Evolutionary conservation across 2,888 invertebrate genomes (phyloP).

Genomic region (Cotesia congregata): DNA sequence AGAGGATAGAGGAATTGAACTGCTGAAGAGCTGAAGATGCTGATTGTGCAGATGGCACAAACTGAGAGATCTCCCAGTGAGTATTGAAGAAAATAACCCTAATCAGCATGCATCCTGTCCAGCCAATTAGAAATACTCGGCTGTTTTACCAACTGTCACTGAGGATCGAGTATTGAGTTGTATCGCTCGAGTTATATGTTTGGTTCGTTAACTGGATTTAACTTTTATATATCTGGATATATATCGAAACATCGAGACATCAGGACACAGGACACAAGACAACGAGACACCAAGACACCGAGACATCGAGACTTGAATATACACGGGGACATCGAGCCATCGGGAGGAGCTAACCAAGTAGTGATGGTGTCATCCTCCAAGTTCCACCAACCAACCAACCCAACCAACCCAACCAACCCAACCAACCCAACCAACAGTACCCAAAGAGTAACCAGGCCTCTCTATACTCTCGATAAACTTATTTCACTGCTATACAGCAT

Average conservation of each 20-base stretch:
- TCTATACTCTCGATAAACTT: background rate
- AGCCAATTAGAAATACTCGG: slow-evolving; percentile 69
- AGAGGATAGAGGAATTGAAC: no score
- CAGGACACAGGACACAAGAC: no score
- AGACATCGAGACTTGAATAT: no score
- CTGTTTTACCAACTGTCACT: slow-evolving; percentile 70
- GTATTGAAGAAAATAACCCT: slow-evolving; percentile 62
- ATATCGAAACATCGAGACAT: no score
- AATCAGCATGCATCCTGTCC: slow-evolving; percentile 68
- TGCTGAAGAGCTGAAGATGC: no score
- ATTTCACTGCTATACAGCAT: no score
- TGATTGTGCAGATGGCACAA: no score
- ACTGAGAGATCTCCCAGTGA: slow-evolving; percentile 45
- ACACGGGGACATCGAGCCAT: slow-evolving; percentile 9
- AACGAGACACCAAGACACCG: no score
- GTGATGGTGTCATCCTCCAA: background rate
- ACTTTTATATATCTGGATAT: background rate
- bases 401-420: no score
- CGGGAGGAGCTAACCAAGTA: slow-evolving; percentile 36
- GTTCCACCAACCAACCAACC: background rate
- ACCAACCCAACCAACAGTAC: background rate
- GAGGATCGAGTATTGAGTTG: slow-evolving; percentile 68
- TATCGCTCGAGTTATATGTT: slow-evolving; percentile 68
- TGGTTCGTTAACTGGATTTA: slow-evolving; percentile 64
- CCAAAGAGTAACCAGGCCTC: slow-evolving; percentile 22